Evolutionary conservation across 2,797 vertebrate genomes (phyloP).

Genomic region (Discoglossus pictus): DNA sequence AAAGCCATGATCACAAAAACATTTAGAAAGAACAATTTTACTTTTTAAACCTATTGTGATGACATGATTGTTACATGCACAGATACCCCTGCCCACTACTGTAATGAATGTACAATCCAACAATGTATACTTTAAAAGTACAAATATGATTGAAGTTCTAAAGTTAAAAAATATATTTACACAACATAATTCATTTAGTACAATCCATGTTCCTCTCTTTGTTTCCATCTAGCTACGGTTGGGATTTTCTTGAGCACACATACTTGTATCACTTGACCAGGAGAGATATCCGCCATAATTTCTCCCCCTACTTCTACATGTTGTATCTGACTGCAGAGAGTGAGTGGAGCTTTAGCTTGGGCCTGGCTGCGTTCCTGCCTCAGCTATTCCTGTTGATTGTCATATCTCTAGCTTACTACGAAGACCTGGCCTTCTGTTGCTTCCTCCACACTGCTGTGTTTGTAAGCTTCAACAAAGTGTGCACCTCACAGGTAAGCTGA

Average conservation of each 20-base stretch:
- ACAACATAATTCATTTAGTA: background rate
- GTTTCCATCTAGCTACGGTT: slow-evolving; percentile 74
- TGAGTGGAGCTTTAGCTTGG: slow-evolving; percentile 76
- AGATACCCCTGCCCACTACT: too few species aligned
- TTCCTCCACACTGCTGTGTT: slow-evolving; percentile 90
- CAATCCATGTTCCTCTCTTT: background rate
- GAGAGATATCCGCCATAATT: slow-evolving; percentile 91
- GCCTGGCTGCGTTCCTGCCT: slow-evolving; percentile 84
- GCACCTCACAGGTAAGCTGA: slow-evolving; percentile 87
- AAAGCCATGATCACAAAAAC: too few species aligned
- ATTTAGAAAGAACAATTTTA: too few species aligned
- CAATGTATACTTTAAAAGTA: too few species aligned
- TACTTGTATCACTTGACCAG: slow-evolving; percentile 92
- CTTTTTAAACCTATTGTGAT: too few species aligned
- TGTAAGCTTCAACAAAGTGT: slow-evolving; percentile 97
- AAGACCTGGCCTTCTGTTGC: slow-evolving; percentile 85
- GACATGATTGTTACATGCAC: too few species aligned
- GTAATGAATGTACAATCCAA: too few species aligned
- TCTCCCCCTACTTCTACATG: slow-evolving; percentile 97
- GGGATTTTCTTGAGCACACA: slow-evolving; percentile 88
- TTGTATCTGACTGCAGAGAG: slow-evolving; percentile 87
- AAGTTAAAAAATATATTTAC: too few species aligned
- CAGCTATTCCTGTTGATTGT: slow-evolving; percentile 79
- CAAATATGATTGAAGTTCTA: too few species aligned
- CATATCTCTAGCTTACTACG: slow-evolving; percentile 76